phyloP scores from a whole-genome alignment of 1,140 invertebrate genomes.

The Drosophila tani region DNA sequence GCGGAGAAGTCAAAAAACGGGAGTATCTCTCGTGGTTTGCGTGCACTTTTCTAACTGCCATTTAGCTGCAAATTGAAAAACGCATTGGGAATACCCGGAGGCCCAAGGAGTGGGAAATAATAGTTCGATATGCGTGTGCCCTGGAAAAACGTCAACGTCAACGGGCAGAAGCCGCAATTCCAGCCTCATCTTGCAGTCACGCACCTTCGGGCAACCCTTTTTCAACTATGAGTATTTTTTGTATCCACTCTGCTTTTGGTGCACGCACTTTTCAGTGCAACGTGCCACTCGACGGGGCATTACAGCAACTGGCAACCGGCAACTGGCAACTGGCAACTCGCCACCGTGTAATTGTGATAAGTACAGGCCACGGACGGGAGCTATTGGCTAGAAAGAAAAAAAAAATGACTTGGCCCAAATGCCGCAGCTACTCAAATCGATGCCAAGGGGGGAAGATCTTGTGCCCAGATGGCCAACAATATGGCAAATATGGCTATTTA shows the following conservation, averaged over 20 bases:
- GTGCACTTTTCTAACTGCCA: conserved; percentile 59
- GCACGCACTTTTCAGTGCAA: conserved; percentile 48
- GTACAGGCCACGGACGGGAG: conserved; percentile 33
- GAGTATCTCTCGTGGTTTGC: conserved; percentile 52
- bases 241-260: conserved; percentile 17
- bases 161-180: conserved; percentile 22
- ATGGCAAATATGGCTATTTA: conserved; percentile 4
- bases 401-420: conserved; percentile 36
- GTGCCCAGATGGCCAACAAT: conserved; percentile 17
- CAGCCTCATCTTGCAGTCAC: conserved; percentile 39
- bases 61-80: conserved; percentile 70
- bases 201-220: conserved; percentile 43
- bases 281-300: conserved; percentile 25
- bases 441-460: conserved; percentile 1
- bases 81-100: conserved; percentile 16
- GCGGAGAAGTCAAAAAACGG: conserved; percentile 32
- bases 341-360: conserved; percentile 49
- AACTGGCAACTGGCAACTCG: conserved; percentile 38
- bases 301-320: conserved; percentile 17
- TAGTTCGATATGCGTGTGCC: conserved; percentile 23
- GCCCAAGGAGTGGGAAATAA: background rate
- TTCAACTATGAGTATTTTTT: background rate
- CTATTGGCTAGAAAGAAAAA: conserved; percentile 31
- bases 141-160: conserved; percentile 37
- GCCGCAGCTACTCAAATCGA: conserved; percentile 17